Percentiles rank a stretch among this genome's conserved stretches.
Evolutionary conservation across 2,888 invertebrate genomes (phyloP).

Genomic region (Pseudococcus viburni): DNA sequence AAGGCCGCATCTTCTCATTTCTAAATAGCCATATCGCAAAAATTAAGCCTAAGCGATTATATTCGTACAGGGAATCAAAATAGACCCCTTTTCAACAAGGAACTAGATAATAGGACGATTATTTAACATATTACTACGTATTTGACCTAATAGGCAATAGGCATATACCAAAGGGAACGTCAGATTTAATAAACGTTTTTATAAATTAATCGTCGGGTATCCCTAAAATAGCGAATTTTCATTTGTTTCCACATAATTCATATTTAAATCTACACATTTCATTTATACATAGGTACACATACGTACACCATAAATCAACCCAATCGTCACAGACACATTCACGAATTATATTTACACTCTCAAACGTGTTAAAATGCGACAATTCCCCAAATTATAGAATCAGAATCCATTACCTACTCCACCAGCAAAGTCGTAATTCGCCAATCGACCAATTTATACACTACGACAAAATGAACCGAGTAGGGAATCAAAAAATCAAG

Average conservation of each 20-base stretch:
- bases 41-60: background rate
- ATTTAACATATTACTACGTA: background rate
- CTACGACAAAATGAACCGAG: background rate
- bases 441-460: background rate
- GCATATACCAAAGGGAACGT: background rate
- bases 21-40: background rate
- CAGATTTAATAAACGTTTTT: slow-evolving; percentile 1
- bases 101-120: background rate
- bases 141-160: background rate
- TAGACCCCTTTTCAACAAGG: background rate
- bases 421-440: background rate
- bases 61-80: background rate
- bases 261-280: background rate
- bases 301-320: background rate
- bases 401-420: background rate
- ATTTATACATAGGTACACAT: background rate
- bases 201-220: background rate
- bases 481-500: background rate
- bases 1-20: background rate
- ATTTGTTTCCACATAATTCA: background rate
- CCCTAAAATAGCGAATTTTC: background rate
- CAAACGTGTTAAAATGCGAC: background rate
- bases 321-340: background rate
- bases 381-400: background rate
- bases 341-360: background rate